Evolutionary conservation across 2,797 vertebrate species (phyloP).

Genomic region (Dipus sagitta): DNA sequence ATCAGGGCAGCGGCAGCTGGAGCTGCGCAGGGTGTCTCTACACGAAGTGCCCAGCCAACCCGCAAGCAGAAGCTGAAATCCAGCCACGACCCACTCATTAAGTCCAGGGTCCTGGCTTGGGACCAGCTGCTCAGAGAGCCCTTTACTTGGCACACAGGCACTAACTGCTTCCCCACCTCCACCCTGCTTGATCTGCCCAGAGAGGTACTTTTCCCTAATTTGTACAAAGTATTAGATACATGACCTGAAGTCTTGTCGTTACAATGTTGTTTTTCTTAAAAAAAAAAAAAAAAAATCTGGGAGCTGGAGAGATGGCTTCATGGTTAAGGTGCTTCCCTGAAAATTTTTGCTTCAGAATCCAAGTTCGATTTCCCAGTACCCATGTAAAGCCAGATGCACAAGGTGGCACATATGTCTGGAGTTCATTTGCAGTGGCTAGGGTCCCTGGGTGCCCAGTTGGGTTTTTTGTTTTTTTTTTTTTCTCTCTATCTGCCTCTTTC

Average conservation of each 20-base stretch:
- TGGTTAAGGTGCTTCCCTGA: too few species aligned
- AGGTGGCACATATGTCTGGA: too few species aligned
- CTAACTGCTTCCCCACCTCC: not conserved
- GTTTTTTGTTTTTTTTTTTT: too few species aligned
- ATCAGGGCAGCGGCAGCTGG: not conserved
- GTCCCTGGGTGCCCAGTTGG: too few species aligned
- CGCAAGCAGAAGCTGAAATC: not conserved
- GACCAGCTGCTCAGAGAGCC: not conserved
- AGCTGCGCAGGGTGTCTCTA: not conserved
- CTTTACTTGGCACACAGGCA: not conserved
- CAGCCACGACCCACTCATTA: not conserved
- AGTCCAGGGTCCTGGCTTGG: not conserved
- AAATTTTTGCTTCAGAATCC: too few species aligned
- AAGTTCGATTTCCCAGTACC: too few species aligned
- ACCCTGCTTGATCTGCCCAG: not conserved
- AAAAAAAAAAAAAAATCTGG: too few species aligned
- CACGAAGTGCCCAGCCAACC: accelerated
- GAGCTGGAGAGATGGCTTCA: too few species aligned
- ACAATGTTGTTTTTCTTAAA: not conserved
- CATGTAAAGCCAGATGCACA: too few species aligned
- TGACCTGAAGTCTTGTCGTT: not conserved
- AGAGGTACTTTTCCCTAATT: not conserved
- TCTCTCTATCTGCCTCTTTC: too few species aligned
- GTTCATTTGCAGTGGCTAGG: too few species aligned
- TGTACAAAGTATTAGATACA: not conserved